Evolutionary conservation across 2,797 vertebrate genomes (phyloP), one percentile per base, ranked within the genome.

Genomic region (Distichodus sexfasciatus): DNA sequence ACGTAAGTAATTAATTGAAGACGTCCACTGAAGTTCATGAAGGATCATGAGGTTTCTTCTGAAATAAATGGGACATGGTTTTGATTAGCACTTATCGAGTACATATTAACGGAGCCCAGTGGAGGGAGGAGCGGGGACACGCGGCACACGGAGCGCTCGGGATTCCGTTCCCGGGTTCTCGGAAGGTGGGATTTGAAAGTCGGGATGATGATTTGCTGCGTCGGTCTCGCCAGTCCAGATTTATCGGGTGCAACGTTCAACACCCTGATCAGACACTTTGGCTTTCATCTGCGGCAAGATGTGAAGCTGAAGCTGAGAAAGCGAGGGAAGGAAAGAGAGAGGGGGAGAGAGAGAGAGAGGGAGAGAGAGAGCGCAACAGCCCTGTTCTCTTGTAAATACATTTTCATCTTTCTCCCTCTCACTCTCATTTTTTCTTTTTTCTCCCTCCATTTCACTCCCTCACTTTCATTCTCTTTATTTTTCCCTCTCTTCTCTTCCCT

Each of bases 171-270:
- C 54, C 86, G 83, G 76, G 86, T 82, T 79, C 76, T 84, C 69
- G 73, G 78, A 88, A 85, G 1, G 72, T 14, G 47, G 75, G 84
- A 83, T 88, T 88, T 89, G 85, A 88, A 88, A 85, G 84, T 84
- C 86, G 88, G 83, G 87, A 83, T 86, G 89, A 88, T 91, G 92
- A 91, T 92, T 93, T 92, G 86, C 88, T 90, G 86, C 87, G 89
- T 86, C 87, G 87, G 85, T 44, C 80, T 84, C 40, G 26, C 57
- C 89, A 92, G 90, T 90, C 84, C 91, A 62, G 23, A 73, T 91
- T 90, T 91, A 90, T 92, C 86, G 87, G 87, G 91, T 88, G 88
- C 86, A 83, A 80, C 85, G 87, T 87, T 79, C 84, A 84, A 87
- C 71, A 86, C 87, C 90, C 90, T 91, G 89, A 91, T 91, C 88